Conservation (phyloP, 1,140 invertebrate genomes). For the Drosophila ogumai region DNA sequence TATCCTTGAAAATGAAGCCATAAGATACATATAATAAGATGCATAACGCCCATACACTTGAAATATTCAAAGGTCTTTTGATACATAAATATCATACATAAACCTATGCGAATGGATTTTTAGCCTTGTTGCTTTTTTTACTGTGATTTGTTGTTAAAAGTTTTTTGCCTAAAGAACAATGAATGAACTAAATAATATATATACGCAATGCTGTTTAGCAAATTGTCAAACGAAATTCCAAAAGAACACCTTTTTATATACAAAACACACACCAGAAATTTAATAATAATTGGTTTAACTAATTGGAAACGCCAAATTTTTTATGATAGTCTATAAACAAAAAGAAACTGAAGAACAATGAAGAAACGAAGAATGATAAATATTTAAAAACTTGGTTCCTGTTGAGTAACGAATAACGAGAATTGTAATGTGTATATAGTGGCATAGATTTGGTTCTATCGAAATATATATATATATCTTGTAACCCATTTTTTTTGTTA, state of each 20-base stretch:
- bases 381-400: slow-evolving; percentile 74
- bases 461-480: slow-evolving; percentile 2
- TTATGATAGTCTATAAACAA: slow-evolving; percentile 50
- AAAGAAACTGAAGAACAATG: slow-evolving; percentile 5
- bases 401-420: slow-evolving; percentile 58
- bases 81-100: slow-evolving; percentile 23
- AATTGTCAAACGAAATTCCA: slow-evolving; percentile 43
- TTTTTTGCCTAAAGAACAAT: slow-evolving; percentile 64
- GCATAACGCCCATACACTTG: neutral
- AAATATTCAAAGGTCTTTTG: neutral
- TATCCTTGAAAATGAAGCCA: slow-evolving; percentile 18
- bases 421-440: slow-evolving; percentile 49
- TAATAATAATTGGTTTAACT: slow-evolving; percentile 49
- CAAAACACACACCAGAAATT: slow-evolving; percentile 22
- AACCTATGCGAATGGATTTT: slow-evolving; percentile 45
- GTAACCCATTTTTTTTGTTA: slow-evolving; percentile 2
- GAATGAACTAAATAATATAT: slow-evolving; percentile 36
- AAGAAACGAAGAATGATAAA: slow-evolving; percentile 24
- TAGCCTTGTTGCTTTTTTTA: slow-evolving; percentile 79
- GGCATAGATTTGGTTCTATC: slow-evolving; percentile 22
- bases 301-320: slow-evolving; percentile 74
- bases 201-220: slow-evolving; percentile 51
- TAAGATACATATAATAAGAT: slow-evolving; percentile 1
- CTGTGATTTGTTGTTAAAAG: slow-evolving; percentile 77
- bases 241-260: slow-evolving; percentile 37